These are phyloP conservation scores for Muscina levida DNA, from an alignment of 2,888 invertebrate genomes.

Conservation along the genomic window DNA sequence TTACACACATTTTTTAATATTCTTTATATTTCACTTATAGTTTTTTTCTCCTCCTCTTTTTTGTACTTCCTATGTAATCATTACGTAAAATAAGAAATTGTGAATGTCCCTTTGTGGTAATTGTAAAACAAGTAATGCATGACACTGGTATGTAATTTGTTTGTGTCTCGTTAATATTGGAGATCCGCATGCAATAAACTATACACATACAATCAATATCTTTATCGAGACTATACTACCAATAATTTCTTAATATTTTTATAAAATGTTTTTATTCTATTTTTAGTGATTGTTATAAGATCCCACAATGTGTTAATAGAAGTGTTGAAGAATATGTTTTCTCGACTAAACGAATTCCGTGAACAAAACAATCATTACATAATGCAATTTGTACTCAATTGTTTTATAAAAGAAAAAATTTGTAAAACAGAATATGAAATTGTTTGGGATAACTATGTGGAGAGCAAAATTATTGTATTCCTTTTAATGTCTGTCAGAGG, in stretches of 20 bases:
- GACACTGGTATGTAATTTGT: conserved; percentile 1
- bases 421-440: not conserved
- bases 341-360: conserved; percentile 16
- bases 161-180: conserved; percentile 6
- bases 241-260: conserved; percentile 1
- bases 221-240: too few species aligned
- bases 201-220: not conserved
- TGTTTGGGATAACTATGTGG: conserved; percentile 25
- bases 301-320: not conserved
- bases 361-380: conserved; percentile 19
- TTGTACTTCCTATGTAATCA: too few species aligned
- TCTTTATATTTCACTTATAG: too few species aligned
- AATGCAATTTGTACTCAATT: conserved; percentile 9
- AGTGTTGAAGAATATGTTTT: not conserved
- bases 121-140: conserved; percentile 13
- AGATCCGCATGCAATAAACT: conserved; percentile 8
- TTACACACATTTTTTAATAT: too few species aligned
- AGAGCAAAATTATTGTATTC: conserved; percentile 47
- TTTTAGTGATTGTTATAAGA: conserved; percentile 32
- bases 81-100: not conserved
- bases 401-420: conserved; percentile 10
- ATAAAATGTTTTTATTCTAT: conserved; percentile 24
- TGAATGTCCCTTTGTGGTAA: not conserved
- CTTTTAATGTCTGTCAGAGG: conserved; percentile 55
- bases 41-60: too few species aligned